These are phyloP conservation scores for Brachionus asplanchnoidis DNA, from an alignment of 1,140 invertebrate genomes.

Conservation along the genomic window DNA sequence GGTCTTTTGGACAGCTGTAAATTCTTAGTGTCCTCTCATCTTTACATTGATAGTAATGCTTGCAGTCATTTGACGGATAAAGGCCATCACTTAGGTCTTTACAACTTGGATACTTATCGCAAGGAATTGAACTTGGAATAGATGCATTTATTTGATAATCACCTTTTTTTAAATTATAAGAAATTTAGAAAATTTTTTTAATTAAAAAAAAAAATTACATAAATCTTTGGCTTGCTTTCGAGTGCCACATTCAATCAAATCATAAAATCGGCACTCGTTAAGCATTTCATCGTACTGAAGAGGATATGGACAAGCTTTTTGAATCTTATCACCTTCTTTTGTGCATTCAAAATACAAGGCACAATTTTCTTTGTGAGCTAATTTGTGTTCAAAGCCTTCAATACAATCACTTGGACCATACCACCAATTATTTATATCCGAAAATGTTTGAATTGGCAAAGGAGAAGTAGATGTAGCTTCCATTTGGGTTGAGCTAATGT, in stretches of 20 bases:
- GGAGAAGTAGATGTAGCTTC: not conserved
- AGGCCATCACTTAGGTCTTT: slow-evolving; percentile 28
- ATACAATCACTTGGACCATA: slow-evolving; percentile 26
- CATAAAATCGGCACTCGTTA: slow-evolving; percentile 25
- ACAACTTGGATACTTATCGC: slow-evolving; percentile 34
- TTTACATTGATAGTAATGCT: slow-evolving; percentile 21
- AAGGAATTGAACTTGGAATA: not conserved
- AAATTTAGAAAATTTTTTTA: not conserved
- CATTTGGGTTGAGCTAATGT: not conserved
- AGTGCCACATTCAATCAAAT: slow-evolving; percentile 31
- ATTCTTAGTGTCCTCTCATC: slow-evolving; percentile 30
- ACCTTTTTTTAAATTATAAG: not conserved
- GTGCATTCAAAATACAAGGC: slow-evolving; percentile 15
- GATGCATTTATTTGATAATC: slow-evolving; percentile 3
- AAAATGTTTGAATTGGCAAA: not conserved
- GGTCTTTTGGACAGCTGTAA: slow-evolving; percentile 25
- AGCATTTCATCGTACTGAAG: slow-evolving; percentile 32
- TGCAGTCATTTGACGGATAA: slow-evolving; percentile 31
- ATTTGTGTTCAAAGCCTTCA: slow-evolving; percentile 7
- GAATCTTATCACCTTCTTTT: not conserved
- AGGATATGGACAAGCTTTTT: slow-evolving; percentile 33
- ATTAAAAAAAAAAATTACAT: not conserved
- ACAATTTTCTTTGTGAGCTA: slow-evolving; percentile 18
- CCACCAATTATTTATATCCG: not conserved
- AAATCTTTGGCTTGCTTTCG: slow-evolving; percentile 24